phyloP scores from a whole-genome alignment of 2,113 vertebrate genomes.

The Chinchilla lanigera region DNA sequence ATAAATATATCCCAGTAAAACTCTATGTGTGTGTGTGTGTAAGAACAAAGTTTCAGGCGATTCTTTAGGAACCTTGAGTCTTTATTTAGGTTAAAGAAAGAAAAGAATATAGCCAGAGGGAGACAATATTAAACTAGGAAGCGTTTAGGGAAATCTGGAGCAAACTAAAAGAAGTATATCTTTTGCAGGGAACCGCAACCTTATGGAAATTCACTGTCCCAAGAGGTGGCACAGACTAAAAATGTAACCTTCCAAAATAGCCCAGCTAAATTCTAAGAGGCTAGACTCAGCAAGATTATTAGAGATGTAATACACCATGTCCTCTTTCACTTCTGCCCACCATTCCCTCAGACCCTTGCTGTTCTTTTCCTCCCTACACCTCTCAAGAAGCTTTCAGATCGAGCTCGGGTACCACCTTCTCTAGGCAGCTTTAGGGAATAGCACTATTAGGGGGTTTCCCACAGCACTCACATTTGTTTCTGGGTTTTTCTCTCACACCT shows the following conservation, averaged over 20 bases:
- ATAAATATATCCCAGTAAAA: background rate
- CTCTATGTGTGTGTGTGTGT: background rate
- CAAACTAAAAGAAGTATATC: constrained; percentile 22
- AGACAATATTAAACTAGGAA: constrained; percentile 29
- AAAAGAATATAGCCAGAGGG: background rate
- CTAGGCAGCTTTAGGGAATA: background rate
- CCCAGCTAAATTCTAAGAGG: constrained; percentile 26
- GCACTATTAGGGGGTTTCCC: background rate
- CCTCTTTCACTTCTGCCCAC: background rate
- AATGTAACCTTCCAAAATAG: background rate
- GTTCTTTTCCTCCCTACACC: background rate
- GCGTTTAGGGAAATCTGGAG: constrained; percentile 22
- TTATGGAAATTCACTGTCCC: constrained; percentile 27
- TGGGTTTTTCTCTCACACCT: background rate
- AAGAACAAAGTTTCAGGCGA: constrained; percentile 7
- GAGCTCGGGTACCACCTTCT: background rate
- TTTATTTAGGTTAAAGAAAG: constrained; percentile 39
- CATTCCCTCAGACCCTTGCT: background rate
- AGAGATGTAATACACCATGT: background rate
- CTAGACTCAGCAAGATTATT: background rate
- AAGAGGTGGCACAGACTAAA: background rate
- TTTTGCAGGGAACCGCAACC: constrained; percentile 22
- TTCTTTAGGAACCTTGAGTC: background rate
- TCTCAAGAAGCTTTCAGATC: background rate
- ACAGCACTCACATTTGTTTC: background rate